A percentile compares a stretch with the other conserved stretches of the same genome.
phyloP scores from a whole-genome alignment of 92 coral and sea anemone genomes.

The Heliopora coerulea region DNA sequence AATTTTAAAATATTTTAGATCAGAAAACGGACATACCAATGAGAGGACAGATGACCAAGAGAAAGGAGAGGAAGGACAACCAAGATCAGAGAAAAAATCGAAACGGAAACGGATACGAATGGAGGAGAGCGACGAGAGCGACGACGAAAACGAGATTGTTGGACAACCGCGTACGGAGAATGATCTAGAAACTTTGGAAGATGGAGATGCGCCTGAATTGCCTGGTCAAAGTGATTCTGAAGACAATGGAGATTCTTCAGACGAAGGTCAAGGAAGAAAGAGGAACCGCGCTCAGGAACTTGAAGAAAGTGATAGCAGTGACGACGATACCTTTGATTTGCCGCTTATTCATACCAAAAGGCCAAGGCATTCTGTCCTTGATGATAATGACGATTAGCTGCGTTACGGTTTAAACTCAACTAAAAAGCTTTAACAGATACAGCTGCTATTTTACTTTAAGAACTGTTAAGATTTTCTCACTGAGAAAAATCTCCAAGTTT shows the following conservation, averaged over 20 bases:
- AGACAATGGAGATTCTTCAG: conserved; percentile 17
- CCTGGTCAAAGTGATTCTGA: neutral
- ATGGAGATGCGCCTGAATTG: neutral
- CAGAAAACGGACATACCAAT: neutral
- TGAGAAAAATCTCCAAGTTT: too few relatives aligned
- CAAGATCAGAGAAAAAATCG: conserved; percentile 14
- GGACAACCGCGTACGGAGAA: conserved; percentile 3
- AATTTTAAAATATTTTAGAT: too few relatives aligned
- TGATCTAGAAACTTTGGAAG: neutral
- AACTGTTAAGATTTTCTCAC: too few relatives aligned
- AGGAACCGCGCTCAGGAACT: conserved; percentile 36
- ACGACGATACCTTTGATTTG: conserved; percentile 44
- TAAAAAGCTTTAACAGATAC: too few relatives aligned
- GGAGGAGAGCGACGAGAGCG: conserved; percentile 38
- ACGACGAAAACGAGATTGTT: conserved; percentile 57
- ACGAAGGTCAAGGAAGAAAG: conserved; percentile 30
- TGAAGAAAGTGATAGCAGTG: conserved; percentile 15
- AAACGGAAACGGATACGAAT: conserved; percentile 58
- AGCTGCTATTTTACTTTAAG: too few relatives aligned
- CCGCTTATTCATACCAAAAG: conserved; percentile 55
- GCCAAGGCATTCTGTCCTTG: conserved; percentile 51
- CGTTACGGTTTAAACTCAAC: neutral
- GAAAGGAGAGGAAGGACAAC: conserved; percentile 1
- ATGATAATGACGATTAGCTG: conserved; percentile 40
- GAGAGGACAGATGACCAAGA: neutral